These are phyloP conservation scores for Loxodonta africana DNA, from an alignment of 2,113 vertebrate genomes.

Conservation along the genomic window DNA sequence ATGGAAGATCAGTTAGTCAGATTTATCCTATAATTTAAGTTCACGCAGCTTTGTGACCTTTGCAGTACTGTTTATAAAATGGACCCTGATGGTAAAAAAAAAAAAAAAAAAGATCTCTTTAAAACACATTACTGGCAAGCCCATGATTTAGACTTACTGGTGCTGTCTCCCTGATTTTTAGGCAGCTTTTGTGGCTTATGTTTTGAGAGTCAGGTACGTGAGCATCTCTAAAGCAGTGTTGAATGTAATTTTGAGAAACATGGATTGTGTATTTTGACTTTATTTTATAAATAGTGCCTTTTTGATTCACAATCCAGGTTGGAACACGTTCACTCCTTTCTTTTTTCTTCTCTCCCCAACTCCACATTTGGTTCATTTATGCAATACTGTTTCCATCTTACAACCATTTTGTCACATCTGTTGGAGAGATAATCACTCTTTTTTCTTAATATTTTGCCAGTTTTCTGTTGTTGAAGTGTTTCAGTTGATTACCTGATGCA, in stretches of 20 bases:
- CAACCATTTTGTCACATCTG: constrained; percentile 88
- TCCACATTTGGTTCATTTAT: constrained; percentile 82
- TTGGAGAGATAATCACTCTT: constrained; percentile 85
- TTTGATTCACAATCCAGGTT: constrained; percentile 83
- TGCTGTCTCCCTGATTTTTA: constrained; percentile 77
- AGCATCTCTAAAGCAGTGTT: constrained; percentile 83
- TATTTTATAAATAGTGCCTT: constrained; percentile 88
- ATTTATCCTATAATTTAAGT: constrained; percentile 76
- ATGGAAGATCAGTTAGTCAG: constrained; percentile 73
- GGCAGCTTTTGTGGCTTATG: constrained; percentile 80
- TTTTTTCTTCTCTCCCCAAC: not conserved
- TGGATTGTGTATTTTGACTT: constrained; percentile 85
- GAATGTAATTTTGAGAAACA: constrained; percentile 88
- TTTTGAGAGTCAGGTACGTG: constrained; percentile 75
- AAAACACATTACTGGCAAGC: constrained; percentile 74
- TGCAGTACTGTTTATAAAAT: constrained; percentile 81
- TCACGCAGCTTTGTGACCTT: constrained; percentile 81
- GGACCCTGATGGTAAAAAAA: constrained; percentile 70
- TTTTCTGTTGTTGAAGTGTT: constrained; percentile 89
- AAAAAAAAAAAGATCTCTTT: constrained; percentile 54
- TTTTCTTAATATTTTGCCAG: constrained; percentile 84
- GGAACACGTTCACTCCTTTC: constrained; percentile 82
- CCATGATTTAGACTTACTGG: constrained; percentile 68
- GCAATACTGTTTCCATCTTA: constrained; percentile 85
- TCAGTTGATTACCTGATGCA: constrained; percentile 89